phyloP scores from a whole-genome alignment of 92 coral and sea anemone species.

The Pocillopora grandis region DNA sequence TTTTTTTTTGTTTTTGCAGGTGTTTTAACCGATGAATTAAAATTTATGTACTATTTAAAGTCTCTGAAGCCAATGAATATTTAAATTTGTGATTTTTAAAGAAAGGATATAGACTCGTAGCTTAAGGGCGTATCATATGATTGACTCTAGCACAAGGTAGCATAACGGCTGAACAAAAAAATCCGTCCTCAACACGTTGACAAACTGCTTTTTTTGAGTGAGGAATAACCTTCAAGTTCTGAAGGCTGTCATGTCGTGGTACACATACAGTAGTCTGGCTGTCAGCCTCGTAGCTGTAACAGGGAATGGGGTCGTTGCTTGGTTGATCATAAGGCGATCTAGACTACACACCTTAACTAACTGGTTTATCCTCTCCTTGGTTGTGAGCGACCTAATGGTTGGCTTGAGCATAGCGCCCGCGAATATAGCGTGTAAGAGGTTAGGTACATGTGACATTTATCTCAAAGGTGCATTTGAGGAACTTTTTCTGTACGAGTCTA shows the following conservation, averaged over 20 bases:
- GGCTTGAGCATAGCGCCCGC: constrained; percentile 38
- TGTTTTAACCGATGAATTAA: neutral
- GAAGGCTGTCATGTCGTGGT: constrained; percentile 15
- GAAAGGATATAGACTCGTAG: neutral
- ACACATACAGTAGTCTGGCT: neutral
- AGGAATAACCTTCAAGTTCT: too few relatives aligned
- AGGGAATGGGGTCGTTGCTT: constrained; percentile 13
- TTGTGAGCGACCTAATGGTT: constrained; percentile 38
- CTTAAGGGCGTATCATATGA: neutral
- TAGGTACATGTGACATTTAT: constrained; percentile 25
- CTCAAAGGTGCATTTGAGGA: constrained; percentile 41
- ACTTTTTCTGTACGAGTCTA: constrained; percentile 50
- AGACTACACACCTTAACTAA: constrained; percentile 34
- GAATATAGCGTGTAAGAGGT: constrained; percentile 31
- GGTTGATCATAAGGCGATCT: constrained; percentile 26
- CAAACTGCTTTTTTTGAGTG: too few relatives aligned
- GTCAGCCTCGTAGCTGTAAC: neutral
- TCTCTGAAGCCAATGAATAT: constrained; percentile 1
- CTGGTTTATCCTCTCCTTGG: constrained; percentile 53
- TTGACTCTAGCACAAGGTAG: neutral
- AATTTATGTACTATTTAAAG: constrained; percentile 3
- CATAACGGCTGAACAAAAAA: too few relatives aligned
- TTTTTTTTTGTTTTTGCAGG: constrained; percentile 1
- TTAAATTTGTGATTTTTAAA: neutral
- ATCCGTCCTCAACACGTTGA: too few relatives aligned